These are phyloP conservation scores for Drosophila funebris DNA, from an alignment of 1,140 invertebrate genomes.

Conservation along the genomic window DNA sequence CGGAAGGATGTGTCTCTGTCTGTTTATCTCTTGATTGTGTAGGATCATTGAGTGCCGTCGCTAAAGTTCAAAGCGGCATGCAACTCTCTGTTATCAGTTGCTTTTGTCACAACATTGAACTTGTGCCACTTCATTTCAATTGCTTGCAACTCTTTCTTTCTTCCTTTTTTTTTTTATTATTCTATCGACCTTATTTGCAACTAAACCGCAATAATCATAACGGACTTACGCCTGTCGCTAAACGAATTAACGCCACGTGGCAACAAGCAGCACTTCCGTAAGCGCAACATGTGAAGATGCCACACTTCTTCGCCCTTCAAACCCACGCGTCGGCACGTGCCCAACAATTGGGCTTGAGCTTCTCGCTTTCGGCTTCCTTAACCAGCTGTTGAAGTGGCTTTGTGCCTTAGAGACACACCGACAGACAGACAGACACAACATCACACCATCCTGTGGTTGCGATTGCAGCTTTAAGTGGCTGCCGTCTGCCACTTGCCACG, in stretches of 20 bases:
- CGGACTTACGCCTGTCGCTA: constrained; percentile 72
- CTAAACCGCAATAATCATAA: constrained; percentile 69
- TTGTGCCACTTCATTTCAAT: constrained; percentile 58
- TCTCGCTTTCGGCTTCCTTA: constrained; percentile 32
- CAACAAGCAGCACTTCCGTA: constrained; percentile 38
- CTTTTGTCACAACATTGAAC: constrained; percentile 51
- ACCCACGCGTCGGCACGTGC: constrained; percentile 25
- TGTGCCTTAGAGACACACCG: neutral
- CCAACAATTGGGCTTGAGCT: constrained; percentile 27
- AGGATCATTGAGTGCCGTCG: constrained; percentile 52
- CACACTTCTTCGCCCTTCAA: neutral
- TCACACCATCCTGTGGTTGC: neutral
- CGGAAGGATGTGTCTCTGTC: constrained; percentile 60
- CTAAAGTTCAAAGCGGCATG: constrained; percentile 34
- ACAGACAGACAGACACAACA: neutral
- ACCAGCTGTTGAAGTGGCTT: constrained; percentile 63
- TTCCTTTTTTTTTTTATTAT: too few relatives aligned
- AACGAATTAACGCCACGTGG: constrained; percentile 72
- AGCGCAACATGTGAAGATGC: constrained; percentile 66
- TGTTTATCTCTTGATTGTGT: constrained; percentile 6
- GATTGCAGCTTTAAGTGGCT: constrained; percentile 33
- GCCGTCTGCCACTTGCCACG: neutral
- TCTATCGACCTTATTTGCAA: constrained; percentile 35
- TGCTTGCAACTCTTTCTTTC: constrained; percentile 70
- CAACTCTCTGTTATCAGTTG: constrained; percentile 29